Evolutionary conservation across 23 tunicate species (phyloP), one percentile per base, ranked within the genome.

Genomic region (Aplidium turbinatum): DNA sequence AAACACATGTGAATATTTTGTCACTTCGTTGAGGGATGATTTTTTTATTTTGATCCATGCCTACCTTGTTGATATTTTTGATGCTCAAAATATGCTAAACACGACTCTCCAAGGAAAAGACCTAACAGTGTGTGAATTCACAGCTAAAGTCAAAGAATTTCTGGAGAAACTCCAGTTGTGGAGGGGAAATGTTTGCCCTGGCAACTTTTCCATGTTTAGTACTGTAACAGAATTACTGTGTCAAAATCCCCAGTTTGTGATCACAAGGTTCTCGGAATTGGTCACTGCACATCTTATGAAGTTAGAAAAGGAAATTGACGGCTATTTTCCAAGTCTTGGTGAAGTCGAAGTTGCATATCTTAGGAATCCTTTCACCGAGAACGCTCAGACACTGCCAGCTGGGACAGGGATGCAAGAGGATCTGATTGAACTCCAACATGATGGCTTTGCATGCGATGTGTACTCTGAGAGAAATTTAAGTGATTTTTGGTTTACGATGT

Each of bases 321-420:
- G 76, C 76, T 70, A 47, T 47, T 67, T 67, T 67, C 73, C 56
- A 36, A 67, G 73, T 67, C 73, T 27, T 46, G 22, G 18, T 16
- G 63, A 56, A 56, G 76, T 6, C 33, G 76, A 70, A 70, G 58
- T 70, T 70, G 76, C 76, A 47, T 70, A 70, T 28, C 58, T 70
- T 47, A 70, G 76, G 76, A 47, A 70, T 70, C 60, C 76, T 47
- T 70, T 70, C 60, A 70, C 76, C 60, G 76, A 58, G 60, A 70
- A 47, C 60, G 60, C 76, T 70, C 76, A 70, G 76, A 47, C 76
- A 29, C 42, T 30, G 40, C 63, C 13, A n/a, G 63, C 27, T 56
- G 63, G 63, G 63, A 23, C 63, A 56, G 63, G 27, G 6, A 56
- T 56, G 63, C 63, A 56, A 56, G 63, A 56, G 63, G 63, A 56